phyloP scores from a whole-genome alignment of 2,888 invertebrate genomes.

The Choristoneura rosaceana region DNA sequence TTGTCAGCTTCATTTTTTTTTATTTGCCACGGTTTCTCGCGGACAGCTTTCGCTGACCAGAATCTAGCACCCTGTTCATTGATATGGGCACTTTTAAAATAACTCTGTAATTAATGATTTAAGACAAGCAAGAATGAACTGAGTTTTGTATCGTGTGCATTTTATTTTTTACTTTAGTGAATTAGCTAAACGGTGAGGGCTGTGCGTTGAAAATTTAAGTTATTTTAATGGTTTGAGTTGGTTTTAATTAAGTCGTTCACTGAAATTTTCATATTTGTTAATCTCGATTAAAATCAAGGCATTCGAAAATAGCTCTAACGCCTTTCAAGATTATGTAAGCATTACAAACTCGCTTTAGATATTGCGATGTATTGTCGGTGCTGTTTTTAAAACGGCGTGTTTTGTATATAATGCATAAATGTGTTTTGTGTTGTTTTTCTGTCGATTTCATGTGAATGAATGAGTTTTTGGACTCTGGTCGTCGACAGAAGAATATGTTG shows the following conservation, averaged over 20 bases:
- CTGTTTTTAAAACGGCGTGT: slow-evolving; percentile 13
- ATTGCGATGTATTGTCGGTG: neutral
- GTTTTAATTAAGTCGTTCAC: slow-evolving; percentile 9
- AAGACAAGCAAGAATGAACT: neutral
- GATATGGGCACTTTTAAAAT: too few species aligned
- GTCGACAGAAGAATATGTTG: slow-evolving; percentile 12
- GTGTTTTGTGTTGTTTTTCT: slow-evolving; percentile 19
- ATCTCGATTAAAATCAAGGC: neutral
- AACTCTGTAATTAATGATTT: too few species aligned
- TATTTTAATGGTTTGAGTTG: slow-evolving; percentile 26
- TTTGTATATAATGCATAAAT: slow-evolving; percentile 26
- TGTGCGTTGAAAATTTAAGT: slow-evolving; percentile 38
- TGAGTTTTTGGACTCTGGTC: neutral
- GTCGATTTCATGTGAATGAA: neutral
- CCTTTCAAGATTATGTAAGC: neutral
- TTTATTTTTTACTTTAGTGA: slow-evolving; percentile 25
- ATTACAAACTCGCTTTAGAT: neutral
- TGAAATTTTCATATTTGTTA: slow-evolving; percentile 3
- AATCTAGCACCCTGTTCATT: too few species aligned
- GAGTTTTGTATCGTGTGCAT: slow-evolving; percentile 29
- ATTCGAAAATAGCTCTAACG: neutral
- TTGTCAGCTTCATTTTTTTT: too few species aligned
- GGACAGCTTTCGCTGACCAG: too few species aligned
- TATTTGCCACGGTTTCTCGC: too few species aligned
- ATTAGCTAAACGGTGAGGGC: slow-evolving; percentile 23